Base-by-base conservation (phyloP, 2,888 invertebrate genomes). In the Tipula lateralis region DNA sequence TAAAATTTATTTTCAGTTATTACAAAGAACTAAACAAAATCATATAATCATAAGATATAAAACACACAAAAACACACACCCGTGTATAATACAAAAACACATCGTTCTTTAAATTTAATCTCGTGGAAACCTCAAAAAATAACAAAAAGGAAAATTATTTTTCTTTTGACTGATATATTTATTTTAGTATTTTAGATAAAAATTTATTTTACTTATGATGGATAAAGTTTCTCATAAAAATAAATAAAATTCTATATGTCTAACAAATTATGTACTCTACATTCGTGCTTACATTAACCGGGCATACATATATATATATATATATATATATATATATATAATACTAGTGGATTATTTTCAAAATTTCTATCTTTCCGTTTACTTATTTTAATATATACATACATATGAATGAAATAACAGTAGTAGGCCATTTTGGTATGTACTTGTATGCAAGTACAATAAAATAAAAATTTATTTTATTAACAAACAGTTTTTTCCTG, bases 401-500 rank as follows among this genome's bases (percentile, higher is more conserved):
- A 36, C 66, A 66, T 50, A 36, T 9, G 12, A 66, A 66, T 9
- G 66, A 66, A 66, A 66, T 66, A 50, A 50, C 66, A 66, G 66
- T 66, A 24, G 66, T 66, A 66, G 66, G 24, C 66, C 24, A 19
- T 6, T 19, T 3, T 19, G 7, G 66, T 19, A 9, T 66, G 66
- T 24, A 9, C n/a, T n/a, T n/a, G n/a, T 50, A 50, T 24, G n/a
- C n/a, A n/a, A 19, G 24, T 24, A 24, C 66, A 66, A 66, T 7
- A 24, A 66, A 7, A 44, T 44, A n/a, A 44, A 7, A 66, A 66
- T 66, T 66, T 66, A 66, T 66, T 66, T 66, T 66, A 66, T 24
- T 66, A 66, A 66, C 66, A 66, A 66, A 66, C 66, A 66, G 66
- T 66, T 66, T 66, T 66, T 66, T 66, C 66, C 66, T 66, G 66